Evolutionary conservation across 2,797 vertebrate genomes (phyloP).

Genomic region (Morelia viridis): DNA sequence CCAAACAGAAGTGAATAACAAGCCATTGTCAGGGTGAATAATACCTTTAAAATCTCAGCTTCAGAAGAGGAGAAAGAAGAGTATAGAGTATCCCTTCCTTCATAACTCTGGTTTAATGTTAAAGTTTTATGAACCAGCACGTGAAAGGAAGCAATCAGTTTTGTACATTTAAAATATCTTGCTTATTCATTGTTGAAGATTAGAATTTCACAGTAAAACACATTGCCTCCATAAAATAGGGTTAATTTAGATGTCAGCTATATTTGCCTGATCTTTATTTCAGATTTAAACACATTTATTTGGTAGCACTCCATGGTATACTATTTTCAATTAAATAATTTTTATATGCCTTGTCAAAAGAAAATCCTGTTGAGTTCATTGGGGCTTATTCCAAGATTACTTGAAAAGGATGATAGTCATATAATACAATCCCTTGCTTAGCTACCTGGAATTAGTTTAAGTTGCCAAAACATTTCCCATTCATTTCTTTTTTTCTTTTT

Average conservation of each 20-base stretch:
- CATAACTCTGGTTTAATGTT: background rate
- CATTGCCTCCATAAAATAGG: background rate
- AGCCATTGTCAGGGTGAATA: constrained; percentile 42
- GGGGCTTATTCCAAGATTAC: background rate
- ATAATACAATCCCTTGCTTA: background rate
- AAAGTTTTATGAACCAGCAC: background rate
- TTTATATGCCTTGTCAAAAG: background rate
- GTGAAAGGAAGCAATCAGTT: background rate
- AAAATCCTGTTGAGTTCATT: background rate
- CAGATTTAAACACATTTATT: background rate
- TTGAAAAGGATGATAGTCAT: background rate
- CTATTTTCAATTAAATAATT: background rate
- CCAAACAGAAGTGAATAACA: constrained; percentile 46
- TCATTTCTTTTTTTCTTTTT: background rate
- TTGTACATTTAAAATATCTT: background rate
- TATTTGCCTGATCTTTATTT: background rate
- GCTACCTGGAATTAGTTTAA: background rate
- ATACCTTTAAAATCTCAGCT: constrained; percentile 37
- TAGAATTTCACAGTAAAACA: background rate
- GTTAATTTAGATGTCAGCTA: background rate
- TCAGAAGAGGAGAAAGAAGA: constrained; percentile 52
- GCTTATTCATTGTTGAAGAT: background rate
- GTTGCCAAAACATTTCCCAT: background rate
- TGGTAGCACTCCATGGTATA: background rate
- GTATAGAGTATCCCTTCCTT: background rate